Conservation (phyloP, 2,113 vertebrate genomes). For the Grammomys dolichurus region DNA sequence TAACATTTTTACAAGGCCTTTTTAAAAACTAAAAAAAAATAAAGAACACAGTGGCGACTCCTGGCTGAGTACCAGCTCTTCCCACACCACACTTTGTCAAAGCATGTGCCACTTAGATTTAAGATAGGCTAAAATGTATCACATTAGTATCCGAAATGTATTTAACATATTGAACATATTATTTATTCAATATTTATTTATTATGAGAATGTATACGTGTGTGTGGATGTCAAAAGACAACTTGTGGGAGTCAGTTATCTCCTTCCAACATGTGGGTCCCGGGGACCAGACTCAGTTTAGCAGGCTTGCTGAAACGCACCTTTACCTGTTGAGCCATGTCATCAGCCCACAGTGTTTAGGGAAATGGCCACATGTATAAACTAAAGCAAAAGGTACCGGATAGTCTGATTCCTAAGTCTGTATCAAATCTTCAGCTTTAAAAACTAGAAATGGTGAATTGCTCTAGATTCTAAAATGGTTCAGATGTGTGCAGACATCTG, state of each 20-base stretch:
- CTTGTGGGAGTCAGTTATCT: neutral
- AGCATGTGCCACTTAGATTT: neutral
- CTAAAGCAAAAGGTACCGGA: neutral
- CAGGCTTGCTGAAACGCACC: neutral
- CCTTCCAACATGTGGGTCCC: neutral
- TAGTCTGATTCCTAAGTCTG: neutral
- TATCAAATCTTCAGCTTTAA: neutral
- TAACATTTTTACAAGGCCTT: neutral
- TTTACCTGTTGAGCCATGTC: neutral
- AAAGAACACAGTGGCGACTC: neutral
- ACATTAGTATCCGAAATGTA: neutral
- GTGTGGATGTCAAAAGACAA: neutral
- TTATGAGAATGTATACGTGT: neutral
- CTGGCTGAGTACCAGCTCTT: neutral
- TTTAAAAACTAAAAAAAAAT: neutral
- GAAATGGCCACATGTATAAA: neutral
- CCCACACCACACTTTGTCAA: neutral
- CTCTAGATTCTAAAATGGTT: neutral
- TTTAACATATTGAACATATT: neutral
- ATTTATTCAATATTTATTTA: neutral
- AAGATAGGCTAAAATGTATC: no score
- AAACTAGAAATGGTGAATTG: neutral
- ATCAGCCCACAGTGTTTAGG: no score
- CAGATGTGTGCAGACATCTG: neutral
- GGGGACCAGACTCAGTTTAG: neutral